phyloP scores from a whole-genome alignment of 2,113 vertebrate species.

The Microcebus jonahi region DNA sequence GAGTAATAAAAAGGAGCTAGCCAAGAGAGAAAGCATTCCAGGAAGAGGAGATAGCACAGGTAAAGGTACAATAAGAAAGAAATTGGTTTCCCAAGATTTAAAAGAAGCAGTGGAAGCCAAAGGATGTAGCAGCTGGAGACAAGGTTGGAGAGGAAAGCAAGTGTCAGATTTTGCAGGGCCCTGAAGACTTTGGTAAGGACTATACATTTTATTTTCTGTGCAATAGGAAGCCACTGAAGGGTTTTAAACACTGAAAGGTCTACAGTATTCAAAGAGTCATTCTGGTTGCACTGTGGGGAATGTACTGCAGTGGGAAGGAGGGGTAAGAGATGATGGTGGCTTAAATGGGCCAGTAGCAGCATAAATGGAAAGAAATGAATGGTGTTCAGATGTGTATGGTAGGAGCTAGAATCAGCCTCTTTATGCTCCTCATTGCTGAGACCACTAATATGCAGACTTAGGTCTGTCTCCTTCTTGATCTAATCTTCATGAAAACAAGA shows the following conservation, averaged over 20 bases:
- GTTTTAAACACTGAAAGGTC: not conserved
- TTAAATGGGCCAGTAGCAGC: not conserved
- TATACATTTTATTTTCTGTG: conserved; percentile 13
- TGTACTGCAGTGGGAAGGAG: not conserved
- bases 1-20: not conserved
- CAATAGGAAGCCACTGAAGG: not conserved
- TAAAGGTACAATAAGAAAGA: not conserved
- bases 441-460: not conserved
- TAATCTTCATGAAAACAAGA: conserved; percentile 27
- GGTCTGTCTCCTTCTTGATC: not conserved
- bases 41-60: not conserved
- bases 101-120: not conserved
- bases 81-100: not conserved
- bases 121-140: not conserved
- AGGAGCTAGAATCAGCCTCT: not conserved
- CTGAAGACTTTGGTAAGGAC: not conserved
- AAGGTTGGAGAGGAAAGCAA: not conserved
- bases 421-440: not conserved
- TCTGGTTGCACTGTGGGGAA: not conserved
- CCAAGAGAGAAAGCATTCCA: not conserved
- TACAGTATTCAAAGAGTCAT: not conserved
- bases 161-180: not conserved
- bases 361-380: not conserved
- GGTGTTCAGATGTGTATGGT: not conserved
- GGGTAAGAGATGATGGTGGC: not conserved